A percentile compares a stretch with the other conserved stretches of the same genome.
Evolutionary conservation across 2,888 invertebrate species (phyloP).

Genomic region (Allophyes oxyacanthae): DNA sequence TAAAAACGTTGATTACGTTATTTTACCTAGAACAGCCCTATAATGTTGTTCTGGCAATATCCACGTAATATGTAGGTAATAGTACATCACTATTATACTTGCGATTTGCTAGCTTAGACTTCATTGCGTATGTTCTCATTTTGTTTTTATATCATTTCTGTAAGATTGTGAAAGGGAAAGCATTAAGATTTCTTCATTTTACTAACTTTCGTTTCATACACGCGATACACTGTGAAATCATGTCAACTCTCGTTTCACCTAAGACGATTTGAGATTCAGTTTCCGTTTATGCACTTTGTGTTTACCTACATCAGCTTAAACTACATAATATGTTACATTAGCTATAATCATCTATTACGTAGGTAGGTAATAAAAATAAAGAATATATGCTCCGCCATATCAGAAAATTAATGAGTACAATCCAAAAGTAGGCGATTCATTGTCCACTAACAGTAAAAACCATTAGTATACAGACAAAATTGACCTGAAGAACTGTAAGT

Average conservation of each 20-base stretch:
- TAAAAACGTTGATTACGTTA: too few species aligned
- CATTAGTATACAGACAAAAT: too few species aligned
- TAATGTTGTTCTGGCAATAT: too few species aligned
- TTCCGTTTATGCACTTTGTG: neutral
- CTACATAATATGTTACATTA: neutral
- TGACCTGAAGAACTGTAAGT: too few species aligned
- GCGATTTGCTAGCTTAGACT: neutral
- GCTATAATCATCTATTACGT: neutral
- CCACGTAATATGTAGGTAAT: neutral
- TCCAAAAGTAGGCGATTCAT: too few species aligned
- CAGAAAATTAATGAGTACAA: too few species aligned
- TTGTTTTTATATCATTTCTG: slow-evolving; percentile 26
- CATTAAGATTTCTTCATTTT: slow-evolving; percentile 30
- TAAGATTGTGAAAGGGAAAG: slow-evolving; percentile 52
- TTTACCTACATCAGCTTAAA: neutral
- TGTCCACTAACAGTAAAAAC: too few species aligned
- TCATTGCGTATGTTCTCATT: slow-evolving; percentile 3
- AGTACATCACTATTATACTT: neutral
- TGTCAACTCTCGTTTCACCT: slow-evolving; percentile 28
- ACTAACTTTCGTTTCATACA: slow-evolving; percentile 46
- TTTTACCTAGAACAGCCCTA: too few species aligned
- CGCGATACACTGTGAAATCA: slow-evolving; percentile 35
- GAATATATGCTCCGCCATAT: too few species aligned
- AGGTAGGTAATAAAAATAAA: neutral
- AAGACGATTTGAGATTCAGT: neutral